phyloP scores from a whole-genome alignment of 2,113 vertebrate genomes.

The Herpetotheres cachinnans region DNA sequence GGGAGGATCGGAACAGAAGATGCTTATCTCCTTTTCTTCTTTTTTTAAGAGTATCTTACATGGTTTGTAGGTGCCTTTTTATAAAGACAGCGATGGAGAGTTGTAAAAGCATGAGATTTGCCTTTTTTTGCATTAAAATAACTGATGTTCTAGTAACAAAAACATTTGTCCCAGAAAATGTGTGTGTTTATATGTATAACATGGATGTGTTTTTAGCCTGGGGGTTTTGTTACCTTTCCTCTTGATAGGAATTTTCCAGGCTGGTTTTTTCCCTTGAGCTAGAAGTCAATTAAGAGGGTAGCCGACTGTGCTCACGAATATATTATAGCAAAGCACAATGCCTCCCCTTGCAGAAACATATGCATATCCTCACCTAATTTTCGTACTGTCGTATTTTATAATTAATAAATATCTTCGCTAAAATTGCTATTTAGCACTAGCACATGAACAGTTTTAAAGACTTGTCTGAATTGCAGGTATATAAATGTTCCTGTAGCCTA shows the following conservation, averaged over 20 bases:
- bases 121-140: background rate
- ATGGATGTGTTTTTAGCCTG: background rate
- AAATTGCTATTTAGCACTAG: background rate
- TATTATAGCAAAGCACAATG: background rate
- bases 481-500: background rate
- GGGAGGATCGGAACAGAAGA: background rate
- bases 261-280: background rate
- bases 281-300: background rate
- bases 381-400: background rate
- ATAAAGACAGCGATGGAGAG: background rate
- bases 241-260: background rate
- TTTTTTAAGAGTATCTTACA: background rate
- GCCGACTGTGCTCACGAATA: background rate
- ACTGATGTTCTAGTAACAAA: background rate
- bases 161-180: background rate
- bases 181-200: background rate
- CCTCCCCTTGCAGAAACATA: background rate
- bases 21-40: background rate
- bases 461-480: background rate
- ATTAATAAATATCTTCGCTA: background rate
- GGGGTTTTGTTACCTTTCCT: background rate
- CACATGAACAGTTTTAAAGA: background rate
- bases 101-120: background rate
- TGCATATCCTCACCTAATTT: background rate
- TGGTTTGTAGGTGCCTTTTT: background rate